These are phyloP conservation scores for Leuciscus idus DNA, from an alignment of 2,113 vertebrate species.

Conservation along the genomic window DNA sequence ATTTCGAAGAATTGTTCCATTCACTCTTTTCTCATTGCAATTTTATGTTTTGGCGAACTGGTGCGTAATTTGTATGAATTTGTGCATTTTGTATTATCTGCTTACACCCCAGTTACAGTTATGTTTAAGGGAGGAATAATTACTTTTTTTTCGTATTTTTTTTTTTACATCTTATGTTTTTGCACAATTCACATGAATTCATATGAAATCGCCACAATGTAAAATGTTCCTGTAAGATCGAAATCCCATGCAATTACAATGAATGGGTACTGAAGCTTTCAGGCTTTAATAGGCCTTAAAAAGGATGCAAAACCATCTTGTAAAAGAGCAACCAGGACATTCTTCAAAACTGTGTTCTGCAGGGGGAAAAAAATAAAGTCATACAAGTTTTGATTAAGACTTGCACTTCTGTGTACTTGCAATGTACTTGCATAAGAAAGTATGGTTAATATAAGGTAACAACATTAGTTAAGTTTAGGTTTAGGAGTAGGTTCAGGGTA, in stretches of 20 bases:
- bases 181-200: too few species aligned
- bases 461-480: too few species aligned
- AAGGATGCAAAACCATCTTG: not conserved
- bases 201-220: too few species aligned
- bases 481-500: too few species aligned
- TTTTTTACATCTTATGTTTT: too few species aligned
- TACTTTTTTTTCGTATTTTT: too few species aligned
- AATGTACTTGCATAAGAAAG: too few species aligned
- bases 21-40: not conserved
- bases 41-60: not conserved
- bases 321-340: not conserved
- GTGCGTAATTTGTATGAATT: not conserved
- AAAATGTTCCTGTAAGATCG: not conserved
- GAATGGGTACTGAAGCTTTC: not conserved
- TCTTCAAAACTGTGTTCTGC: not conserved
- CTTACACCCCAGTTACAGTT: too few species aligned
- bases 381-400: not conserved
- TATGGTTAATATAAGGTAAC: too few species aligned
- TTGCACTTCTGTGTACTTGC: too few species aligned
- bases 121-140: too few species aligned
- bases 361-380: not conserved
- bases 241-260: not conserved
- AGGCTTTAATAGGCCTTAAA: not conserved
- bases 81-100: not conserved
- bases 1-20: not conserved